These are phyloP conservation scores for Ephialtes manifestator DNA, from an alignment of 2,888 invertebrate species.

Conservation along the genomic window DNA sequence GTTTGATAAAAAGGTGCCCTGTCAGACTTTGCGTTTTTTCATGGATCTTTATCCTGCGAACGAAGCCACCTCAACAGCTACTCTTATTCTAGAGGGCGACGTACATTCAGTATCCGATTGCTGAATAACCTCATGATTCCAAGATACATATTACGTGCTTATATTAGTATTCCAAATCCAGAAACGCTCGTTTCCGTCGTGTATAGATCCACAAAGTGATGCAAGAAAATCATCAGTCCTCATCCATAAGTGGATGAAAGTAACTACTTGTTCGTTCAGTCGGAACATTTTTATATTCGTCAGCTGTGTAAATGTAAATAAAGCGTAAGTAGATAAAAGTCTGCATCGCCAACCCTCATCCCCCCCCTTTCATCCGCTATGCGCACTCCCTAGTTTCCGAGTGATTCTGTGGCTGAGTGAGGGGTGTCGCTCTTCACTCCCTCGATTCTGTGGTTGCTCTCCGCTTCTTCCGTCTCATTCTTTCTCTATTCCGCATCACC, in stretches of 20 bases:
- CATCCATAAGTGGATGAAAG: conserved; percentile 68
- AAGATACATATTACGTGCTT: not conserved
- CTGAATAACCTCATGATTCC: conserved; percentile 18
- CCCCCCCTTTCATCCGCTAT: conserved; percentile 1
- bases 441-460: conserved; percentile 54
- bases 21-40: conserved; percentile 59
- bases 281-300: conserved; percentile 73
- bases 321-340: conserved; percentile 72
- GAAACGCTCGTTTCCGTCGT: conserved; percentile 10
- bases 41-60: conserved; percentile 62
- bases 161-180: not conserved
- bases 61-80: conserved; percentile 61
- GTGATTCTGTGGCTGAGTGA: conserved; percentile 5
- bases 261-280: conserved; percentile 44
- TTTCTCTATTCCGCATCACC: conserved; percentile 38
- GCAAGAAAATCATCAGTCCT: conserved; percentile 45
- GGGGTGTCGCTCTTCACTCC: conserved; percentile 36
- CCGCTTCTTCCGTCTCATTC: conserved; percentile 38
- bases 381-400: conserved; percentile 21
- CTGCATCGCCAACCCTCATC: conserved; percentile 17
- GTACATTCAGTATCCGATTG: conserved; percentile 46
- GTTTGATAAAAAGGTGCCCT: conserved; percentile 58
- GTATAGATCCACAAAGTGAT: conserved; percentile 26
- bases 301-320: conserved; percentile 75
- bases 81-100: conserved; percentile 56